Base-by-base conservation (phyloP, 2,113 vertebrate species). In the Meriones unguiculatus region DNA sequence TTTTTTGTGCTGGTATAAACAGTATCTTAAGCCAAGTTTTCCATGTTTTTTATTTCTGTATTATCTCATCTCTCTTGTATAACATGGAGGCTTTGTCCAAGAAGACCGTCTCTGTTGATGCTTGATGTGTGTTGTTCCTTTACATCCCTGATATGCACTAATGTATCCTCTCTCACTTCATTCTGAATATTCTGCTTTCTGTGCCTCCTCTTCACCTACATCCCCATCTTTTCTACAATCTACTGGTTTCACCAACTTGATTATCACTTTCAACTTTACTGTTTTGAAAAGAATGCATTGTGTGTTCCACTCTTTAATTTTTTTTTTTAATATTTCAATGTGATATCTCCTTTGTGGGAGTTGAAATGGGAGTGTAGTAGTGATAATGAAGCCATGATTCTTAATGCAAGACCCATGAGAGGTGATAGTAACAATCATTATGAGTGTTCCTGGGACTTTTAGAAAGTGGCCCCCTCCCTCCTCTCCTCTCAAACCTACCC, bases 321-420 rank as follows among this genome's bases (percentile, higher is more conserved):
- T 67, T 17, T 1, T 67, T 81, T 14, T 85, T 90, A 90, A 86
- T 91, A 95, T 92, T 90, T 95, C 93, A 94, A 1, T 38, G 52
- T 50, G 90, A 77, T 24, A n/a, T 25, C 41, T 95, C 70, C 65
- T 72, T 92, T 72, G 75, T 93, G 81, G 81, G 59, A 92, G 62
- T 59, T 67, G 59, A 77, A 76, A 76, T 67, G 77, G 89, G 46
- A 95, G 88, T 89, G 92, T 86, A 77, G 67, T n/a, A 75, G 50
- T 38, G 35, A 28, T 73, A 96, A 96, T 77, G 22, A 96, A 41
- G 17, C 28, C 30, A 25, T 30, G 38, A 81, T 90, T 96, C 76
- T 93, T 52, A 86, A 72, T 38, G 2, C 65, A 75, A 17, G 22
- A 12, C 28, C 59, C 62, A 69, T 81, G 65, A 54, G 54, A 77